phyloP scores from a whole-genome alignment of 2,888 invertebrate genomes.

The Dryobota labecula region DNA sequence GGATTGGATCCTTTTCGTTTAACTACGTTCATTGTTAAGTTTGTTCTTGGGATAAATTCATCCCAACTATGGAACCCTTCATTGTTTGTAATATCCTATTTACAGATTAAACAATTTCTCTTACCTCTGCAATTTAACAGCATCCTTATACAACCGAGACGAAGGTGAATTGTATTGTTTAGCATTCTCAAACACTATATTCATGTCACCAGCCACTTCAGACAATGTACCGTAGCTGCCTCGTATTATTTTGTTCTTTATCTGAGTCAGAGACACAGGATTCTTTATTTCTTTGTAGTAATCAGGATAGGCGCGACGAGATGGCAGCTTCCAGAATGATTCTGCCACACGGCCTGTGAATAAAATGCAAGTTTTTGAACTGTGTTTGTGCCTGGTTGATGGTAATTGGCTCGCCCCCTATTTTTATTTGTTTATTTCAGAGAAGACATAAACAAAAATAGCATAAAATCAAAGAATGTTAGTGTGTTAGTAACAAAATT shows the following conservation, averaged over 20 bases:
- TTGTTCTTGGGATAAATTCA: too few relatives aligned
- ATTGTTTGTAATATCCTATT: too few relatives aligned
- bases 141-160: slow-evolving; percentile 95
- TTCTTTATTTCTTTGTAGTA: slow-evolving; percentile 99
- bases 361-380: neutral
- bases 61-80: too few relatives aligned
- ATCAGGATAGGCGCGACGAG: slow-evolving; percentile 97
- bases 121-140: slow-evolving; percentile 94
- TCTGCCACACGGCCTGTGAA: slow-evolving; percentile 95
- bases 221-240: slow-evolving; percentile 96
- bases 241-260: slow-evolving; percentile 95
- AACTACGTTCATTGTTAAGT: too few relatives aligned
- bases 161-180: slow-evolving; percentile 95
- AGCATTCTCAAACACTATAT: slow-evolving; percentile 99
- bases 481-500: too few relatives aligned
- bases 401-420: too few relatives aligned
- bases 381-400: too few relatives aligned
- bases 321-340: slow-evolving; percentile 98
- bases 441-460: too few relatives aligned
- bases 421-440: too few relatives aligned
- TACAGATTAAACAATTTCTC: too few relatives aligned
- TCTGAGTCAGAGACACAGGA: slow-evolving; percentile 98
- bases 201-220: slow-evolving; percentile 98
- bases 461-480: too few relatives aligned
- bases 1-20: too few relatives aligned